These are phyloP conservation scores for Typhlichthys subterraneus DNA, from an alignment of 2,797 vertebrate genomes.

Conservation along the genomic window DNA sequence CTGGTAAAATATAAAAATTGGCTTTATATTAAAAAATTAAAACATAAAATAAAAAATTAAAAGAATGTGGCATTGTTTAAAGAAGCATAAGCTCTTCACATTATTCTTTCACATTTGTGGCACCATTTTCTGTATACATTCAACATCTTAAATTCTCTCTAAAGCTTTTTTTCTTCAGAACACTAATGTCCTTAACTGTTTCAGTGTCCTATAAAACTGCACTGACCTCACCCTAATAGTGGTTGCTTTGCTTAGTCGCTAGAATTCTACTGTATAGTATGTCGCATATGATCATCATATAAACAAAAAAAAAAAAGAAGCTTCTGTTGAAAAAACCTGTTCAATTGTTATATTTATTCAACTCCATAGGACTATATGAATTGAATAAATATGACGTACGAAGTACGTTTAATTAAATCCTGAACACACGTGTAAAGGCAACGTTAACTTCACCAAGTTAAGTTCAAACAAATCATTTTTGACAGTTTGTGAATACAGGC, in stretches of 20 bases:
- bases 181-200: constrained; percentile 9
- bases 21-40: too few species aligned
- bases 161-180: not conserved
- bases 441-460: too few species aligned
- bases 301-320: constrained; percentile 1
- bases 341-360: too few species aligned
- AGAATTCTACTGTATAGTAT: constrained; percentile 13
- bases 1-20: not conserved
- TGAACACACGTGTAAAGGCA: too few species aligned
- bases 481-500: not conserved
- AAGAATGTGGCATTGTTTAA: constrained; percentile 30
- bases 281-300: constrained; percentile 22
- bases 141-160: constrained; percentile 33
- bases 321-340: too few species aligned
- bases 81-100: constrained; percentile 59
- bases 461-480: too few species aligned
- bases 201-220: constrained; percentile 29
- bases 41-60: too few species aligned
- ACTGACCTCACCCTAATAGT: constrained; percentile 52
- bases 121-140: constrained; percentile 65
- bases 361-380: too few species aligned
- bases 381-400: too few species aligned
- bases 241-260: constrained; percentile 52
- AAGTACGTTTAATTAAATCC: too few species aligned
- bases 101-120: constrained; percentile 73